phyloP scores from a whole-genome alignment of 2,888 invertebrate species.

The Cosmopolites sordidus region DNA sequence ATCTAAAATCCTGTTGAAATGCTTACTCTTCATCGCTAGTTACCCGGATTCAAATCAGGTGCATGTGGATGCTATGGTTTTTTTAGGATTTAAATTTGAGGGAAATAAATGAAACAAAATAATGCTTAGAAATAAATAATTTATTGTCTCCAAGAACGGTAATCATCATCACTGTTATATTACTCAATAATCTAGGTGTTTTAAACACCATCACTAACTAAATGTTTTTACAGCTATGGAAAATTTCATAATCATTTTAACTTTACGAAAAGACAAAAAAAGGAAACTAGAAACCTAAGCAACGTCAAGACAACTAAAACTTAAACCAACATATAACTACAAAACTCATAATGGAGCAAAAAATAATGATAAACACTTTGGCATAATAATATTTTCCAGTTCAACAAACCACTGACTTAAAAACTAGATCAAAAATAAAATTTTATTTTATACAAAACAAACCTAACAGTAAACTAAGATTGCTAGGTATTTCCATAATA shows the following conservation, averaged over 20 bases:
- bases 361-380: slow-evolving; percentile 46
- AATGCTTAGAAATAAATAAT: slow-evolving; percentile 48
- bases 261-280: not conserved
- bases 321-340: slow-evolving; percentile 2
- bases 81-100: too few species aligned
- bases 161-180: slow-evolving; percentile 39
- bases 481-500: not conserved
- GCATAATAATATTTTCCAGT: slow-evolving; percentile 43
- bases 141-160: slow-evolving; percentile 50
- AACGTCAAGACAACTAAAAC: slow-evolving; percentile 3
- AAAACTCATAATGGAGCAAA: slow-evolving; percentile 21
- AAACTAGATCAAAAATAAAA: slow-evolving; percentile 33
- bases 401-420: slow-evolving; percentile 39
- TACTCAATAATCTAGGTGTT: slow-evolving; percentile 42
- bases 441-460: slow-evolving; percentile 43
- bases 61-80: too few species aligned
- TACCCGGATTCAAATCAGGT: slow-evolving; percentile 21
- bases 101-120: slow-evolving; percentile 31
- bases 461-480: slow-evolving; percentile 17
- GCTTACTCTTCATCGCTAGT: not conserved
- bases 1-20: too few species aligned
- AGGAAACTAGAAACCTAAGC: slow-evolving; percentile 1
- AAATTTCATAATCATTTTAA: not conserved
- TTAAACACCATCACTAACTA: slow-evolving; percentile 44
- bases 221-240: not conserved